Percentiles rank a stretch among this genome's conserved stretches.
Conservation (phyloP, 2,888 invertebrate genomes). For the Drosophila gaucha region DNA sequence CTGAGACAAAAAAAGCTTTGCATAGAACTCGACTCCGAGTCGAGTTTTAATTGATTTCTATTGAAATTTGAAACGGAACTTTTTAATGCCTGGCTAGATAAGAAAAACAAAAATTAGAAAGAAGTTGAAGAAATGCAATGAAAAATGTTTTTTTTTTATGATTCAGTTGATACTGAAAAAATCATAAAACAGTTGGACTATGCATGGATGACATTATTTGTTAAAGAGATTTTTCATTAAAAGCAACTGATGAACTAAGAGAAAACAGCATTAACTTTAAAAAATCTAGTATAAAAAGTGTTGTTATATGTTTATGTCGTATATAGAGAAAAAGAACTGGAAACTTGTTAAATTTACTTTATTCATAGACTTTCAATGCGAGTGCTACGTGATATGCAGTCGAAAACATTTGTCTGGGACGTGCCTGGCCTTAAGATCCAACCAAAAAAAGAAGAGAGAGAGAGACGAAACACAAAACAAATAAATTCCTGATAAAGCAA, state of each 20-base stretch:
- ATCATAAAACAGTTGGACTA: constrained; percentile 11
- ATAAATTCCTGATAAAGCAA: constrained; percentile 44
- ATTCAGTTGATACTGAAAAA: constrained; percentile 20
- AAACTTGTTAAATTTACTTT: constrained; percentile 21
- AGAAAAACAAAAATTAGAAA: constrained; percentile 5
- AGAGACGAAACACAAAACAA: constrained; percentile 31
- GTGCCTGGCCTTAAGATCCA: constrained; percentile 58
- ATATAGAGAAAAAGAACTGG: constrained; percentile 11
- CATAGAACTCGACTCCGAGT: constrained; percentile 49
- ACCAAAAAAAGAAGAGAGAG: constrained; percentile 6
- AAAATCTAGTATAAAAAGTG: constrained; percentile 18
- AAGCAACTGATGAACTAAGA: constrained; percentile 8
- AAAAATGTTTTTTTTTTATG: constrained; percentile 32
- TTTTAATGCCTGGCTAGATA: constrained; percentile 56
- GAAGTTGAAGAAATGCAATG: constrained; percentile 17
- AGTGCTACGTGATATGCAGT: constrained; percentile 68
- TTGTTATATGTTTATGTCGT: not conserved
- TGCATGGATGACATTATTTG: constrained; percentile 10
- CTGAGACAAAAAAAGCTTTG: constrained; percentile 64
- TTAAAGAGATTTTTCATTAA: constrained; percentile 1
- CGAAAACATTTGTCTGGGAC: constrained; percentile 58
- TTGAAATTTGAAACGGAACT: constrained; percentile 75
- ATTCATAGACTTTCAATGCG: constrained; percentile 23
- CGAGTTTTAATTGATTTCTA: constrained; percentile 74
- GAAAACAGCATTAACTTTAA: constrained; percentile 7